These are phyloP conservation scores for Antitype chi DNA, from an alignment of 2,888 invertebrate species.

Conservation along the genomic window DNA sequence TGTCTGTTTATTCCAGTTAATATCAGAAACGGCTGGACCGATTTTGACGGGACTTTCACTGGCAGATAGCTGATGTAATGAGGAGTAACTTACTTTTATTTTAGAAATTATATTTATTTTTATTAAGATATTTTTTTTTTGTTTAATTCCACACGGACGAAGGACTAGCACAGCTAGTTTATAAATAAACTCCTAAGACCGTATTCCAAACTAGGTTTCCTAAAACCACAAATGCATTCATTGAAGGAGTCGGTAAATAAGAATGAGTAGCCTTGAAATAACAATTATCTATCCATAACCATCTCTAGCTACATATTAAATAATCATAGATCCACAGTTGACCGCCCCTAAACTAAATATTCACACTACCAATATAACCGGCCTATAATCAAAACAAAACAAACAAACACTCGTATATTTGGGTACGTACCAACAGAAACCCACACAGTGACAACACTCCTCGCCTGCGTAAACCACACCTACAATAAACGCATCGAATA, in stretches of 20 bases:
- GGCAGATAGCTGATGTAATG: too few relatives aligned
- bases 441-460: not conserved
- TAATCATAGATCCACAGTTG: not conserved
- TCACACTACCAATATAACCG: not conserved
- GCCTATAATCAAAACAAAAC: not conserved
- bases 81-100: too few relatives aligned
- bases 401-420: not conserved
- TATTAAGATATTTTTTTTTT: too few relatives aligned
- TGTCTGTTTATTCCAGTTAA: too few relatives aligned
- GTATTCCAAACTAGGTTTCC: too few relatives aligned
- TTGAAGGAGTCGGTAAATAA: not conserved
- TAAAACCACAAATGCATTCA: not conserved
- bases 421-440: not conserved
- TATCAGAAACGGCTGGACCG: too few relatives aligned
- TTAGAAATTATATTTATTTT: too few relatives aligned
- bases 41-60: too few relatives aligned
- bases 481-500: not conserved
- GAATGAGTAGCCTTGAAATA: not conserved
- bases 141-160: too few relatives aligned
- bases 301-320: not conserved
- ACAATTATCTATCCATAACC: not conserved
- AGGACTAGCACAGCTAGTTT: too few relatives aligned
- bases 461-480: not conserved
- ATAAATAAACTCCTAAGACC: too few relatives aligned
- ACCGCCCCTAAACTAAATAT: not conserved